Evolutionary conservation across 2,113 vertebrate genomes (phyloP).

Genomic region (Mastomys coucha): DNA sequence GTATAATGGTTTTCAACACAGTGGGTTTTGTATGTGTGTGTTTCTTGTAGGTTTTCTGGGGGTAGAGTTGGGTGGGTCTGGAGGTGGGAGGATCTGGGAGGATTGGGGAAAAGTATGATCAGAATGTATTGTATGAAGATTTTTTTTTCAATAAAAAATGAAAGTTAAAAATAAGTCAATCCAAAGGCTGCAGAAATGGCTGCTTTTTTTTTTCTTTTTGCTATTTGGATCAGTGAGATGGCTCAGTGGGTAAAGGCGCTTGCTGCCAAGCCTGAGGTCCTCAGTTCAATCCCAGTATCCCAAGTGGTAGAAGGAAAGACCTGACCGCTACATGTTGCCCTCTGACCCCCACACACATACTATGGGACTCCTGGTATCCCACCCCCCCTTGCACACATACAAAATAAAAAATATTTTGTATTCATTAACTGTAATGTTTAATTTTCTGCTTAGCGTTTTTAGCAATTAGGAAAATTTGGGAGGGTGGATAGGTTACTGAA

Average conservation of each 20-base stretch:
- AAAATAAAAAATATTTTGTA: background rate
- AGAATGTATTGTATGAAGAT: background rate
- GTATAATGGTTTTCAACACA: background rate
- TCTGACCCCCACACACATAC: background rate
- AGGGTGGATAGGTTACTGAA: background rate
- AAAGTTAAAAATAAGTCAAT: background rate
- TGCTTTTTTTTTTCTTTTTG: background rate
- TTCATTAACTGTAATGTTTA: background rate
- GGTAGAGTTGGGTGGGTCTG: background rate
- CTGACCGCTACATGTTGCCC: background rate
- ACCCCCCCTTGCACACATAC: background rate
- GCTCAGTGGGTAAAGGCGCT: background rate
- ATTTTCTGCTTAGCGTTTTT: slow-evolving; percentile 1
- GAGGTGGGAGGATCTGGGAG: background rate
- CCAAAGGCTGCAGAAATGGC: background rate
- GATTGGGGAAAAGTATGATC: background rate
- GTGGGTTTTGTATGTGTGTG: background rate
- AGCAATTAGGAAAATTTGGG: slow-evolving; percentile 23
- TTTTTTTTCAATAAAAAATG: background rate
- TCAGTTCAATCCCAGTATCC: background rate
- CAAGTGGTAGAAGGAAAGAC: no score
- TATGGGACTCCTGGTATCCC: background rate
- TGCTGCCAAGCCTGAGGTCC: background rate
- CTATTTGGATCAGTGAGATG: background rate
- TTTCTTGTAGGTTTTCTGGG: background rate